Evolutionary conservation across 2,888 invertebrate species (phyloP).

Genomic region (Lasiommata megera): DNA sequence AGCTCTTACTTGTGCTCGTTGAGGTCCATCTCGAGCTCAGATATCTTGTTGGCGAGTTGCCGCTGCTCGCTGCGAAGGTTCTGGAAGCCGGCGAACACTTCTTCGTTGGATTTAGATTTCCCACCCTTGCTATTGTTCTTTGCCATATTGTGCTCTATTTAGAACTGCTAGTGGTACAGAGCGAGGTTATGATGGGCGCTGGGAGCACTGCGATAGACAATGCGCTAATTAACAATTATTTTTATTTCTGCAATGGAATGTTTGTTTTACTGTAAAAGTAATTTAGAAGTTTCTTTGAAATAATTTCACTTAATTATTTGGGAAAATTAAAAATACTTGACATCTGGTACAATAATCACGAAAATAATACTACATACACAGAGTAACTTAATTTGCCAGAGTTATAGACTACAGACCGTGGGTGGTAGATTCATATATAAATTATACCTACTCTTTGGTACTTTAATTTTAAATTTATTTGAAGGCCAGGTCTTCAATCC

Average conservation of each 20-base stretch:
- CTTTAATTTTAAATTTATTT: too few species aligned
- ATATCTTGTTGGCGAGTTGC: constrained; percentile 91
- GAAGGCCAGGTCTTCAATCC: too few species aligned
- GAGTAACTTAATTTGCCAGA: too few species aligned
- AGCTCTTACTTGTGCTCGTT: constrained; percentile 99
- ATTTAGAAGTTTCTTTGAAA: neutral
- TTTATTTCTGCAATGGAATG: constrained; percentile 7
- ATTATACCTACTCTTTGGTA: too few species aligned
- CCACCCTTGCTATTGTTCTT: constrained; percentile 55
- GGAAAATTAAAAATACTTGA: neutral
- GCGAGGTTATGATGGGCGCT: constrained; percentile 18
- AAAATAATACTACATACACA: too few species aligned
- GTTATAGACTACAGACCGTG: too few species aligned
- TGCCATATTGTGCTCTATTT: constrained; percentile 43
- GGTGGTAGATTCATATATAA: too few species aligned
- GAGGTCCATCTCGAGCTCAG: constrained; percentile 95
- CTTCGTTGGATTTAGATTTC: constrained; percentile 85
- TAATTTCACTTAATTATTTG: neutral
- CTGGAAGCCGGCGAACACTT: constrained; percentile 94
- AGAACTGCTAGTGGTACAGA: neutral
- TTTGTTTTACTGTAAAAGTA: neutral
- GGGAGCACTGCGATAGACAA: neutral
- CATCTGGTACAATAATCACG: neutral
- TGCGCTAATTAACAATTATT: neutral
- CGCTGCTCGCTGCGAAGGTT: constrained; percentile 93